These are phyloP conservation scores for Pseudorhiza aurosa DNA, from an alignment of 30 jellyfish, hydroid and myxozoan genomes.

Conservation along the genomic window DNA sequence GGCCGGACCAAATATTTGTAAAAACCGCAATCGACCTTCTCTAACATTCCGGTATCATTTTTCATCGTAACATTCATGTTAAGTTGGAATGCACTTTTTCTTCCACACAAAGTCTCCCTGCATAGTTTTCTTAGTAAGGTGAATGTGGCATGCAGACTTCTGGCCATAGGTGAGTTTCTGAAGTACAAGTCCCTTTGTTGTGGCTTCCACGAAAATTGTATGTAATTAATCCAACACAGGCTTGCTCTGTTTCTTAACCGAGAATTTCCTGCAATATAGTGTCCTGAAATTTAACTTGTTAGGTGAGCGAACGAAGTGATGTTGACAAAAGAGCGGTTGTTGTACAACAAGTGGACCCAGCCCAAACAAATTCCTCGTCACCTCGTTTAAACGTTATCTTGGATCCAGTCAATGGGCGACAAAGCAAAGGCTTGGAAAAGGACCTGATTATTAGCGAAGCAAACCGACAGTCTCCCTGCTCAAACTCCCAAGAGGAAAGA, in stretches of 20 bases:
- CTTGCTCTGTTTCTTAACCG: constrained; percentile 41
- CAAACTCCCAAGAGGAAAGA: constrained; percentile 7
- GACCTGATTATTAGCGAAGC: neutral
- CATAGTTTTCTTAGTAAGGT: neutral
- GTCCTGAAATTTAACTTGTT: constrained; percentile 21
- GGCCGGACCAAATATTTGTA: constrained; percentile 26
- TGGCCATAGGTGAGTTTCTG: constrained; percentile 9
- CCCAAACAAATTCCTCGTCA: constrained; percentile 41
- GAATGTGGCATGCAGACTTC: constrained; percentile 33
- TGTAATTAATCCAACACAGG: constrained; percentile 51
- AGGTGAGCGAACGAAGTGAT: constrained; percentile 74
- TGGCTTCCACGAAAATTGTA: constrained; percentile 29
- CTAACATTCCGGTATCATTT: constrained; percentile 30
- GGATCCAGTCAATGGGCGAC: constrained; percentile 55
- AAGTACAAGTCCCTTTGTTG: constrained; percentile 24
- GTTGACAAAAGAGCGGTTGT: constrained; percentile 59
- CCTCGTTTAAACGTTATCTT: constrained; percentile 34
- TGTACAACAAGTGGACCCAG: constrained; percentile 36
- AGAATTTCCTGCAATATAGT: constrained; percentile 38
- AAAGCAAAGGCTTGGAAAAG: constrained; percentile 16
- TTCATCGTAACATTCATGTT: constrained; percentile 21
- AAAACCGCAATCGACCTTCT: constrained; percentile 72
- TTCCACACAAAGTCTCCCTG: neutral
- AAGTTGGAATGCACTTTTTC: neutral
- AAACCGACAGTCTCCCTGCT: constrained; percentile 15